Evolutionary conservation across 2,888 invertebrate species (phyloP).

Genomic region (Lutraria lutraria): DNA sequence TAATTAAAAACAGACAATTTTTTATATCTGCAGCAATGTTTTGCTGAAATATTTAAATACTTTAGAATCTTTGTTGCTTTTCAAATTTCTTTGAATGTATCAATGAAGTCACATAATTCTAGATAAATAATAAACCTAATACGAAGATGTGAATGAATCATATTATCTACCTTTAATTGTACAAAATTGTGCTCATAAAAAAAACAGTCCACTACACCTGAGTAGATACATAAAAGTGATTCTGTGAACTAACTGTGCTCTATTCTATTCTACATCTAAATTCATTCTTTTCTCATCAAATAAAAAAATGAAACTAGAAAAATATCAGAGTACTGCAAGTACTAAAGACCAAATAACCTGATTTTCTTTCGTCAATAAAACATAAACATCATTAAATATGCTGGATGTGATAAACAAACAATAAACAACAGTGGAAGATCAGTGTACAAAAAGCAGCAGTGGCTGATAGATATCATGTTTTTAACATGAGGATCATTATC

Average conservation of each 20-base stretch:
- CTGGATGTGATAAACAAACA: background rate
- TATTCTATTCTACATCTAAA: background rate
- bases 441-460: background rate
- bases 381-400: no score
- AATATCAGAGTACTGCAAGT: background rate
- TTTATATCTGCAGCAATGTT: no score
- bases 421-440: background rate
- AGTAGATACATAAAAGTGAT: background rate
- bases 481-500: no score
- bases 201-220: background rate
- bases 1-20: no score
- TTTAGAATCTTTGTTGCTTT: no score
- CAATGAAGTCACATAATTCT: background rate
- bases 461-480: no score
- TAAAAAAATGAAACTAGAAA: background rate
- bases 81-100: no score
- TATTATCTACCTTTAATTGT: background rate
- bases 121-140: background rate
- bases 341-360: background rate
- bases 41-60: no score
- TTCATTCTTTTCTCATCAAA: background rate
- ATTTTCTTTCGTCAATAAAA: background rate
- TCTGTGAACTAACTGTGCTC: background rate
- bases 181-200: conserved; percentile 5
- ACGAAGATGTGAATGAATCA: background rate